Evolutionary conservation across 2,888 invertebrate species (phyloP), one percentile per base, ranked within the genome.

Genomic region (Arge pagana): DNA sequence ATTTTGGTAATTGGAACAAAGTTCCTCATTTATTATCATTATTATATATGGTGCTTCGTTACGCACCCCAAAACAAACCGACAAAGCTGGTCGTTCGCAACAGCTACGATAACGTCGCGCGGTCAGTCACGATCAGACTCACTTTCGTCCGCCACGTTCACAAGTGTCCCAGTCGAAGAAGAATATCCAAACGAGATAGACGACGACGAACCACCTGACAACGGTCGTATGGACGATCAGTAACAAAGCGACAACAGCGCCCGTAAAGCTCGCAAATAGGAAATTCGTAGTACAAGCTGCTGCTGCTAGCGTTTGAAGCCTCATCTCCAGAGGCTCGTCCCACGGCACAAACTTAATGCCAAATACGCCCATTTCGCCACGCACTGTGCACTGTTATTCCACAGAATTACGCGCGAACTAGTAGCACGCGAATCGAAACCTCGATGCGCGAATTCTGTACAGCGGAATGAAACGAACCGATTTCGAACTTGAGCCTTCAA

Each of bases 311-410:
- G 94, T 96, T 76, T 96, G 91, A 8, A 95, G 78, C 3, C 96
- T 85, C 10, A 96, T 81, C n/a, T 83, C 78, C 51, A 88, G 67
- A 0, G 96, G 93, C 6, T 93, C 81, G 59, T 83, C 78, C 28
- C 89, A 68, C 0, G 96, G 96, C 0, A 94, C 96, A 81, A 95
- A 94, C 77, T 93, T 83, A 59, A 96, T 82, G 18, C 91, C 93
- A 11, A 86, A 68, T 1, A 83, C 58, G 63, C 78, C 69, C 68
- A 69, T 68, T 11, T 16, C 53, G n/a, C n/a, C n/a, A n/a, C n/a
- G n/a, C n/a, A n/a, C n/a, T n/a, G n/a, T n/a, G n/a, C n/a, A n/a
- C n/a, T n/a, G n/a, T n/a, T n/a, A n/a, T n/a, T n/a, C n/a, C n/a
- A n/a, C n/a, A n/a, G n/a, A n/a, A n/a, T n/a, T n/a, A n/a, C n/a